These are phyloP conservation scores for Smutsia temminckii DNA, from an alignment of 2,797 vertebrate species.

Conservation along the genomic window DNA sequence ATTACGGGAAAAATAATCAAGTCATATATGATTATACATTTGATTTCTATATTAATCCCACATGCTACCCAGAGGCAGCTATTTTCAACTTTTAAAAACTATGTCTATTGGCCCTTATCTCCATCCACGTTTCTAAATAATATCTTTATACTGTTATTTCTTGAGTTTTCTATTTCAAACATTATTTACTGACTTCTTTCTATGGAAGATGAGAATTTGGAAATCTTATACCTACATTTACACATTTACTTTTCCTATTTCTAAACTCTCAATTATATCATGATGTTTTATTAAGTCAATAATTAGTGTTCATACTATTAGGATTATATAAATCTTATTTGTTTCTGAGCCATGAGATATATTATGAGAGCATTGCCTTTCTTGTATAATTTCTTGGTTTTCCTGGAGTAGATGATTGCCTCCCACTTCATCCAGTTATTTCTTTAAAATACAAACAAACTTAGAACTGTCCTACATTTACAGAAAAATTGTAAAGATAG, in stretches of 20 bases:
- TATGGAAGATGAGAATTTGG: neutral
- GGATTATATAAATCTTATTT: neutral
- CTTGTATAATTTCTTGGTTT: neutral
- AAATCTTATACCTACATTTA: neutral
- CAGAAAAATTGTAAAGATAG: neutral
- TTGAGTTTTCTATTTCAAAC: conserved; percentile 10
- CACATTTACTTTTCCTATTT: neutral
- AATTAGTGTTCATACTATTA: neutral
- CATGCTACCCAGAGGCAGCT: neutral
- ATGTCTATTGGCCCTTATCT: neutral
- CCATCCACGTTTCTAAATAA: neutral
- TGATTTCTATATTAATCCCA: too few species aligned
- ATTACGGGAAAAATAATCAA: too few species aligned
- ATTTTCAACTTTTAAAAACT: neutral
- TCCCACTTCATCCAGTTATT: neutral
- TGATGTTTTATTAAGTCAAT: neutral
- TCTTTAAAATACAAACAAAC: neutral
- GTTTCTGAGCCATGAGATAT: neutral
- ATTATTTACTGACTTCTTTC: neutral
- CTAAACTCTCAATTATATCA: neutral
- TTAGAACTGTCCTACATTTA: neutral
- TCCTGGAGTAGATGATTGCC: neutral
- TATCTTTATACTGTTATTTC: conserved; percentile 9
- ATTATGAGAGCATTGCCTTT: neutral
- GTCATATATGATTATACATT: too few species aligned